Percentiles rank a stretch among this genome's conserved stretches.
phyloP scores from a whole-genome alignment of 1,140 invertebrate species.

The Metaphire vulgaris region DNA sequence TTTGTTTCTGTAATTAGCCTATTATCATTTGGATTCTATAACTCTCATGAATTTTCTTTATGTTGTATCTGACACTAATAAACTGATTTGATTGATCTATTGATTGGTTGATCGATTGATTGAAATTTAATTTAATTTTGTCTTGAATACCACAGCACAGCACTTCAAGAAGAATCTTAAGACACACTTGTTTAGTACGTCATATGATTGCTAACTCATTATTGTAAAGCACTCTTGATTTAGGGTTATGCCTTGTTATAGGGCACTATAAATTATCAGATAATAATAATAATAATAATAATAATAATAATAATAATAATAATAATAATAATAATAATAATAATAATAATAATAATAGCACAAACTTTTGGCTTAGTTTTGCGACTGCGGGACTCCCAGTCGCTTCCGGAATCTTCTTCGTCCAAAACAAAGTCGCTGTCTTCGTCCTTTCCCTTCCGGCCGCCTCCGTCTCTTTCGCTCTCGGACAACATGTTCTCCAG shows the following conservation, averaged over 20 bases:
- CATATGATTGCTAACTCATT: too few species aligned
- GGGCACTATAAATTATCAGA: too few species aligned
- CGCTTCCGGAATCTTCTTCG: slow-evolving; percentile 16
- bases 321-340: neutral
- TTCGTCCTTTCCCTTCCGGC: neutral
- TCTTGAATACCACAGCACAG: neutral
- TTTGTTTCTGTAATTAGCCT: too few species aligned
- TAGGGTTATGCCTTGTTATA: too few species aligned
- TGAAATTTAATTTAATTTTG: neutral
- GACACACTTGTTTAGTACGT: too few species aligned
- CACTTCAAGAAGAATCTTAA: too few species aligned
- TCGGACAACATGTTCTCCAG: neutral
- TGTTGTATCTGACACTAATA: neutral
- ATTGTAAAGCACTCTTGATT: too few species aligned
- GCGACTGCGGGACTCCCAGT: slow-evolving; percentile 10
- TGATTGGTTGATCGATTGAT: too few species aligned
- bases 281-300: slow-evolving; percentile 4
- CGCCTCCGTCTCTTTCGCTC: neutral
- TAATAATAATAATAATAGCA: neutral
- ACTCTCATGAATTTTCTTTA: too few species aligned
- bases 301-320: neutral
- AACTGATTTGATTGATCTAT: neutral
- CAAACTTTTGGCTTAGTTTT: neutral
- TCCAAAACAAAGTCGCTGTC: slow-evolving; percentile 20
- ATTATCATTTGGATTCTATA: too few species aligned